phyloP scores from a whole-genome alignment of 2,113 vertebrate genomes.

The Cricetomys ansorgei region DNA sequence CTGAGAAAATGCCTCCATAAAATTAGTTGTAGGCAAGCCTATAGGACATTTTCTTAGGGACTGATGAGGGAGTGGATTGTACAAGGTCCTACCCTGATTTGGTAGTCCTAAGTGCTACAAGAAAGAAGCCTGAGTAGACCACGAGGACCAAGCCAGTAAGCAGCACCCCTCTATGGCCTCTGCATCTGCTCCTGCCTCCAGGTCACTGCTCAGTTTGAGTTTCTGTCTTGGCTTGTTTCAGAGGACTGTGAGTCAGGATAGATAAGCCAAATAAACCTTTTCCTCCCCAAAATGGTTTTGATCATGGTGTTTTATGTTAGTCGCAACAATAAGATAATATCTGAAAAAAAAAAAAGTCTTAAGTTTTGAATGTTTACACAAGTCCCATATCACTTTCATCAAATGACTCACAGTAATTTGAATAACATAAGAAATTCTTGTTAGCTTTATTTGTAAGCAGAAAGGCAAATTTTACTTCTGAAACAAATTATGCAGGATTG shows the following conservation, averaged over 20 bases:
- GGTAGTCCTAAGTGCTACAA: not conserved
- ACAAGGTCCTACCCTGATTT: not conserved
- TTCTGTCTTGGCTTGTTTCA: not conserved
- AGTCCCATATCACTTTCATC: not conserved
- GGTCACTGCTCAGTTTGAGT: not conserved
- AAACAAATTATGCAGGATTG: not conserved
- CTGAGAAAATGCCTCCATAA: not conserved
- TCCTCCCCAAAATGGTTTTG: not conserved
- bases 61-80: not conserved
- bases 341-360: not conserved
- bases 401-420: not conserved
- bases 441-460: not conserved
- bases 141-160: not conserved
- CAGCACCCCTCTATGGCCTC: not conserved
- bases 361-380: not conserved
- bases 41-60: not conserved
- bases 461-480: slow-evolving; percentile 9
- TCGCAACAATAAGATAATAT: not conserved
- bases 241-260: too few species aligned
- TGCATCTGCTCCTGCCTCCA: not conserved
- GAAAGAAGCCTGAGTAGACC: not conserved
- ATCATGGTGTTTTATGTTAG: not conserved
- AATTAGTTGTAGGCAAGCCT: not conserved
- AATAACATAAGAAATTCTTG: not conserved
- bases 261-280: not conserved